Evolutionary conservation across 2,797 vertebrate genomes (phyloP).

Genomic region (Hippoglossus hippoglossus): DNA sequence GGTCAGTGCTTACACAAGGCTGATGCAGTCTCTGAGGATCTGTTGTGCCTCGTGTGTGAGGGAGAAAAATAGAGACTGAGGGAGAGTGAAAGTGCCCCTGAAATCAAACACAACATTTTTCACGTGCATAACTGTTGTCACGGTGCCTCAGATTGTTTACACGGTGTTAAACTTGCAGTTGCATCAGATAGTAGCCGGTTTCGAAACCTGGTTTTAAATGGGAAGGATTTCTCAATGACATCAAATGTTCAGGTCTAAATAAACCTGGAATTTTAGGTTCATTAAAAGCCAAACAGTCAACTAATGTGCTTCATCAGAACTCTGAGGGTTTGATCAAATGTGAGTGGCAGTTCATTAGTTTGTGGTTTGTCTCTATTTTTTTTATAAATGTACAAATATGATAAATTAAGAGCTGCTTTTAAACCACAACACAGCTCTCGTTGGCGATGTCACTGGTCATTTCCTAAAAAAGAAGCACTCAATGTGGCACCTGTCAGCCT

Average conservation of each 20-base stretch:
- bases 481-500: no score
- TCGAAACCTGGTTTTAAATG: not conserved
- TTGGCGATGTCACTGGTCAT: constrained; percentile 10
- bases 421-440: constrained; percentile 16
- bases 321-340: not conserved
- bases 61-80: constrained; percentile 55
- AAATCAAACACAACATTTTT: constrained; percentile 62
- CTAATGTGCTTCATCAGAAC: not conserved
- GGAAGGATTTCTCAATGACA: not conserved
- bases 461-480: not conserved
- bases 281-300: not conserved
- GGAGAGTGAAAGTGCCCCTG: constrained; percentile 50
- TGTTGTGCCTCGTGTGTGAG: constrained; percentile 67
- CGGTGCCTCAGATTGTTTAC: constrained; percentile 39
- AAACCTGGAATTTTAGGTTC: not conserved
- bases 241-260: not conserved
- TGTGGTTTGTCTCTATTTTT: not conserved
- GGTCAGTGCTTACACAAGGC: constrained; percentile 78
- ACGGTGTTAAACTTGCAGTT: constrained; percentile 16
- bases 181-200: not conserved
- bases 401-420: not conserved
- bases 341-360: not conserved
- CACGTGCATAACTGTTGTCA: constrained; percentile 41
- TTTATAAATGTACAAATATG: not conserved
- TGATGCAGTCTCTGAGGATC: constrained; percentile 69